A percentile compares a stretch with the other conserved stretches of the same genome.
Conservation (phyloP, 2,113 vertebrate genomes). For the Podarcis raffonei region DNA sequence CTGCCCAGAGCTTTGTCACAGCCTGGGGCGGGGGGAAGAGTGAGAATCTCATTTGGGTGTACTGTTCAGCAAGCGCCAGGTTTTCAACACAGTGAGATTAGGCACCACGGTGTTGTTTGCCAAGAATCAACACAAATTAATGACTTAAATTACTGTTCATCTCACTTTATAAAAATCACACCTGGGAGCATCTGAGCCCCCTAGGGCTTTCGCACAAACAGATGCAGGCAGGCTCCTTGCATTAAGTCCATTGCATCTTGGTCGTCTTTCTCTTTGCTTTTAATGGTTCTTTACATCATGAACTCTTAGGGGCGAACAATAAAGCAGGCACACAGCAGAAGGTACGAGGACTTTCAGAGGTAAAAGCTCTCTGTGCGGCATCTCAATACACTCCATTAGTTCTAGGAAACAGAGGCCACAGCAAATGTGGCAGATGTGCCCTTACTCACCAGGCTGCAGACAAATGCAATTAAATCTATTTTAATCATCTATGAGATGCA, state of each 20-base stretch:
- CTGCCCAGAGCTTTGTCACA: constrained; percentile 35
- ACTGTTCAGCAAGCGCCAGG: constrained; percentile 27
- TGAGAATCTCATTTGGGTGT: constrained; percentile 46
- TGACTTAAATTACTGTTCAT: constrained; percentile 74
- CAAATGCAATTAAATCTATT: constrained; percentile 77
- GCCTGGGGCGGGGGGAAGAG: constrained; percentile 31
- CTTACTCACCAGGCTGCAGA: constrained; percentile 69
- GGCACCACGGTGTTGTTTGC: constrained; percentile 60
- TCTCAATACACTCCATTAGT: constrained; percentile 62
- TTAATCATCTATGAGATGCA: constrained; percentile 83
- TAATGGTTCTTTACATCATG: constrained; percentile 60
- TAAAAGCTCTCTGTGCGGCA: constrained; percentile 35
- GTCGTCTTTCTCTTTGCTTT: constrained; percentile 21
- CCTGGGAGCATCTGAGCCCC: constrained; percentile 70
- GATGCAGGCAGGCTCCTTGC: constrained; percentile 67
- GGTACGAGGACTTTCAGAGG: constrained; percentile 59
- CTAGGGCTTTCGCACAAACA: constrained; percentile 68
- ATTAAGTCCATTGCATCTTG: constrained; percentile 60
- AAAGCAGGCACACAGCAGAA: constrained; percentile 57
- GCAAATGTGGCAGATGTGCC: constrained; percentile 68
- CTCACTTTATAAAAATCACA: constrained; percentile 74
- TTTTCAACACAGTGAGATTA: constrained; percentile 55
- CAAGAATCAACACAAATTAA: constrained; percentile 72
- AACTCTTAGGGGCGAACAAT: constrained; percentile 66
- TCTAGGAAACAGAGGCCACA: constrained; percentile 52